Conservation (phyloP, 2,888 invertebrate species). For the Asteroscopus sphinx region DNA sequence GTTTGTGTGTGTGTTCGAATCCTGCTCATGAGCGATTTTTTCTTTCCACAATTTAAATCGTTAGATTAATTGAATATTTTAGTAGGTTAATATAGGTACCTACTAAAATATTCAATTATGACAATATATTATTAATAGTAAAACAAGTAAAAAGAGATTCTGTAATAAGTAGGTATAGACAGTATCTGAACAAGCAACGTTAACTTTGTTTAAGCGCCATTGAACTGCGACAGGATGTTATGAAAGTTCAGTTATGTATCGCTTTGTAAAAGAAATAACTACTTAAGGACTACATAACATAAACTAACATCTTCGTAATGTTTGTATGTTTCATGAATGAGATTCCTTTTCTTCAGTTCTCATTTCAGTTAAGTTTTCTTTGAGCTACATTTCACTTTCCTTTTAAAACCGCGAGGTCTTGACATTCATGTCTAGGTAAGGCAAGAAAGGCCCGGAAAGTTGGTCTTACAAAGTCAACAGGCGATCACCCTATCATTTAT, state of each 20-base stretch:
- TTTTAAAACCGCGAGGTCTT: too few species aligned
- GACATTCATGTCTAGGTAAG: too few species aligned
- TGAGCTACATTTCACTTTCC: background rate
- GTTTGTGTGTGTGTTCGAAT: too few species aligned
- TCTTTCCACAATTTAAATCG: too few species aligned
- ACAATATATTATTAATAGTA: too few species aligned
- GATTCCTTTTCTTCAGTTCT: slow-evolving; percentile 9
- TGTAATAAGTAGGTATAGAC: slow-evolving; percentile 21
- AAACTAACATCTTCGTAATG: background rate
- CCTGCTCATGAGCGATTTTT: too few species aligned
- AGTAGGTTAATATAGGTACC: too few species aligned
- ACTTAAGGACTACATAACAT: slow-evolving; percentile 8
- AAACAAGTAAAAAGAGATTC: slow-evolving; percentile 3
- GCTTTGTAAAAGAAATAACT: slow-evolving; percentile 20
- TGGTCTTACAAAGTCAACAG: too few species aligned
- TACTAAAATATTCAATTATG: too few species aligned
- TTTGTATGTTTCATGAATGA: slow-evolving; percentile 22
- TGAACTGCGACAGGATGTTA: slow-evolving; percentile 15
- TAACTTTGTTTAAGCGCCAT: slow-evolving; percentile 6
- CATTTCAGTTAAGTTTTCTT: background rate
- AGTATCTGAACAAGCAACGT: slow-evolving; percentile 2
- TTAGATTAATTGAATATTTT: too few species aligned
- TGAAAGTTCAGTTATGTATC: slow-evolving; percentile 18
- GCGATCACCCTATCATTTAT: too few species aligned
- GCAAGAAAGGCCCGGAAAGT: too few species aligned